Percentiles rank a stretch among this genome's conserved stretches.
These are phyloP conservation scores for Patiria pectinifera DNA, from an alignment of 53 echinoderm and acorn worm genomes.

Conservation along the genomic window DNA sequence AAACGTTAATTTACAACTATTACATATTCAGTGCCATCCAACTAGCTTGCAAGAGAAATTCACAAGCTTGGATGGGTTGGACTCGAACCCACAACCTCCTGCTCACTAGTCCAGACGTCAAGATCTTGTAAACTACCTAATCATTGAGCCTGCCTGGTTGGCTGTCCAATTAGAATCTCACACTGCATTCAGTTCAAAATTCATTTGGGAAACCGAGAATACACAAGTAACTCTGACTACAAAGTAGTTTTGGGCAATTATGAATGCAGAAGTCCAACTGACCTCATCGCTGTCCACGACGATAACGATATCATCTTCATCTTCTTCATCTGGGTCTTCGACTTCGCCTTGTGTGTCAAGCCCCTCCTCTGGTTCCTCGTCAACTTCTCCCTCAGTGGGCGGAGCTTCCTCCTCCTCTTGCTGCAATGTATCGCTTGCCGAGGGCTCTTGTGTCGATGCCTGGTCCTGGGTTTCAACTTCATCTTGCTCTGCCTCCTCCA, in stretches of 20 bases:
- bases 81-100: no score
- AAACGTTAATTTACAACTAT: no score
- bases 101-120: no score
- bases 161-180: no score
- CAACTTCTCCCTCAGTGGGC: constrained; percentile 15
- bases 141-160: no score
- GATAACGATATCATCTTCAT: constrained; percentile 85
- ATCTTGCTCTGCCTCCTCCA: constrained; percentile 37
- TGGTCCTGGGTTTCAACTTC: constrained; percentile 31
- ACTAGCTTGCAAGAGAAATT: no score
- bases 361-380: constrained; percentile 43
- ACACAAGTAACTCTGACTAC: background rate
- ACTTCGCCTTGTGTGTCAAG: constrained; percentile 47
- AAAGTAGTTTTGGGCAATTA: background rate
- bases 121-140: no score
- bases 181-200: no score
- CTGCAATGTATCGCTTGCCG: constrained; percentile 3
- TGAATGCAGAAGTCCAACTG: background rate
- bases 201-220: background rate
- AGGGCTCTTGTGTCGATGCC: background rate
- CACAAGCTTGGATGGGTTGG: no score
- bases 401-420: constrained; percentile 27
- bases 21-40: no score
- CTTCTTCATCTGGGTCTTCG: constrained; percentile 73
- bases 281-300: constrained; percentile 89